Evolutionary conservation across 2,888 invertebrate genomes (phyloP).

Genomic region (Xanthostigma xanthostigma): DNA sequence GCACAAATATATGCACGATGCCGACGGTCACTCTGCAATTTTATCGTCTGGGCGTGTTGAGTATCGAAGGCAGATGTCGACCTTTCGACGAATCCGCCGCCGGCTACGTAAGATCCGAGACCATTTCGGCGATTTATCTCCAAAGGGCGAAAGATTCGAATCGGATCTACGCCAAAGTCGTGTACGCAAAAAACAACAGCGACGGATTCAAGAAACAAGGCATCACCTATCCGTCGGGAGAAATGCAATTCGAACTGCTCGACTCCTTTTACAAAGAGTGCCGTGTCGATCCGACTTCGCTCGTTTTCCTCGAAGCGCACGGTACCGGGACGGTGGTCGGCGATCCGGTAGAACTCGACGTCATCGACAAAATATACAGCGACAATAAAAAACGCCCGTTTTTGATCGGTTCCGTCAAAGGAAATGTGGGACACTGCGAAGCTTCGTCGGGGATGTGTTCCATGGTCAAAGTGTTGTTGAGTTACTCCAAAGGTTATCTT

Average conservation of each 20-base stretch:
- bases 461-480: constrained; percentile 43
- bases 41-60: constrained; percentile 48
- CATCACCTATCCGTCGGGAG: constrained; percentile 13
- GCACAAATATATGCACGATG: constrained; percentile 70
- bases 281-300: constrained; percentile 29
- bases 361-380: constrained; percentile 42
- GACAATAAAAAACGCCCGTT: constrained; percentile 37
- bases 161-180: constrained; percentile 28
- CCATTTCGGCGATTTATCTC: constrained; percentile 25
- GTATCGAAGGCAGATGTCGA: constrained; percentile 68
- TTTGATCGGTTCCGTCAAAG: constrained; percentile 34
- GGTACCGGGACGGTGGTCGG: too few relatives aligned
- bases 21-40: constrained; percentile 84
- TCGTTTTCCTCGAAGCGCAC: constrained; percentile 39
- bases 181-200: constrained; percentile 34
- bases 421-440: constrained; percentile 30
- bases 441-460: constrained; percentile 33
- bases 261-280: constrained; percentile 34
- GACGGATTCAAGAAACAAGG: too few relatives aligned
- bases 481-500: constrained; percentile 47
- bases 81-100: constrained; percentile 68
- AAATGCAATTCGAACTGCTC: constrained; percentile 20
- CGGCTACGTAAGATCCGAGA: too few relatives aligned
- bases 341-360: constrained; percentile 50
- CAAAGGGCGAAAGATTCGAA: constrained; percentile 26